Conservation (phyloP, 1,140 invertebrate species). For the Macrotrachela quadricornifera region DNA sequence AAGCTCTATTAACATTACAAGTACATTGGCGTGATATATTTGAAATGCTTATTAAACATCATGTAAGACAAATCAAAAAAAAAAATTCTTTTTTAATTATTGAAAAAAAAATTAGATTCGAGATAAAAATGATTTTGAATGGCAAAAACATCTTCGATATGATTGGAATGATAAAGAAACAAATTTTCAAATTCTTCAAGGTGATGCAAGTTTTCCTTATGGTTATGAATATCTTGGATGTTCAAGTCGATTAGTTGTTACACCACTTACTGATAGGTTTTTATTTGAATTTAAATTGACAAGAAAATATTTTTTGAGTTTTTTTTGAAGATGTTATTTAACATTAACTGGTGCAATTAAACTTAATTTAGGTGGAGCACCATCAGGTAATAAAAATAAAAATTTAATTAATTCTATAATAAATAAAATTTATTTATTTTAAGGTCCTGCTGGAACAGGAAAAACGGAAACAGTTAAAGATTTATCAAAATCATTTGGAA, state of each 20-base stretch:
- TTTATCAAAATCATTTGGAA: constrained; percentile 64
- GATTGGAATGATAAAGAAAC: constrained; percentile 27
- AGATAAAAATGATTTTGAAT: constrained; percentile 25
- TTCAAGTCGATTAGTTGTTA: constrained; percentile 30
- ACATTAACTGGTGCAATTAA: constrained; percentile 61
- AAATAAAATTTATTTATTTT: no score
- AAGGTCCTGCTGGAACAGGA: constrained; percentile 25
- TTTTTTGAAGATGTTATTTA: constrained; percentile 48
- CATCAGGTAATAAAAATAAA: no score
- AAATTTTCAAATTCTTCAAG: constrained; percentile 30
- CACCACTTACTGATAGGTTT: constrained; percentile 29
- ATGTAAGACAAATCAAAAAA: constrained; percentile 11
- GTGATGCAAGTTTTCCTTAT: constrained; percentile 31
- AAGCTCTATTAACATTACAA: constrained; percentile 62
- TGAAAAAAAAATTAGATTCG: not conserved
- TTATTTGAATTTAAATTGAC: constrained; percentile 32
- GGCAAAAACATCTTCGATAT: constrained; percentile 31
- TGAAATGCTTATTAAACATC: constrained; percentile 41
- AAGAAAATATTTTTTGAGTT: constrained; percentile 13
- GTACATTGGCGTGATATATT: constrained; percentile 63
- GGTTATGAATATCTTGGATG: constrained; percentile 33
- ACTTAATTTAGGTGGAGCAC: constrained; percentile 56
- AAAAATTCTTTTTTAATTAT: not conserved
- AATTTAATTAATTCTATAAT: no score
- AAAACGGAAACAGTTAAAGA: constrained; percentile 43